Evolutionary conservation across 1,140 invertebrate genomes (phyloP), one percentile per base, ranked within the genome.

Genomic region (Adelges cooleyi): DNA sequence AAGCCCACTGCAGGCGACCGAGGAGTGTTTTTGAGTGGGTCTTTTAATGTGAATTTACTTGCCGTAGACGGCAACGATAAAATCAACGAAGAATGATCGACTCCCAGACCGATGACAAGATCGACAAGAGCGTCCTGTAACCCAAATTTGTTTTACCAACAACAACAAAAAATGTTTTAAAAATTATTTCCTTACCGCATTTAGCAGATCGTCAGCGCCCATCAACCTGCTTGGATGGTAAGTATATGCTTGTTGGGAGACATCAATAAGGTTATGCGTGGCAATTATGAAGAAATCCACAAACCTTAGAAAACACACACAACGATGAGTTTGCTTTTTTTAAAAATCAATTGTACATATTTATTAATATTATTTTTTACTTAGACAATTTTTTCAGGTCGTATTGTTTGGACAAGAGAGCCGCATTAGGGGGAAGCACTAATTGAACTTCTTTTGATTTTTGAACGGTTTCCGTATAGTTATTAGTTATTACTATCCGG

Each of bases 141-240:
- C 25, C 44, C 5, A 33, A 6, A 33, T 6, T 33, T 33, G 29
- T 6, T 33, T 33, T 5, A 11, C 11, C 11, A 33, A 6, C 29
- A 33, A 33, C n/a, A n/a, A n/a, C n/a, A n/a, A n/a, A n/a, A 11
- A 50, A 10, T 10, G n/a, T n/a, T n/a, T n/a, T n/a, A n/a, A n/a
- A n/a, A n/a, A n/a, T n/a, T n/a, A n/a, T n/a, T n/a, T 49, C 53
- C 79, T 82, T 75, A 85, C 84, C 56, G 85, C 83, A 69, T 89
- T 89, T 67, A 86, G 80, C 77, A 88, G 84, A 70, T 89, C 86
- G 74, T 84, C 86, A 20, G 87, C 72, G 3, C 87, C 86, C 74
- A 87, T 88, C 66, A 89, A 74, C 65, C 86, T 75, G 69, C 85
- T 86, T 0, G 85, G 86, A 74, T 89, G 87, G 71, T 84, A 88